These are phyloP conservation scores for Gymnothorax reevesii DNA, from an alignment of 2,797 vertebrate species.

Conservation along the genomic window DNA sequence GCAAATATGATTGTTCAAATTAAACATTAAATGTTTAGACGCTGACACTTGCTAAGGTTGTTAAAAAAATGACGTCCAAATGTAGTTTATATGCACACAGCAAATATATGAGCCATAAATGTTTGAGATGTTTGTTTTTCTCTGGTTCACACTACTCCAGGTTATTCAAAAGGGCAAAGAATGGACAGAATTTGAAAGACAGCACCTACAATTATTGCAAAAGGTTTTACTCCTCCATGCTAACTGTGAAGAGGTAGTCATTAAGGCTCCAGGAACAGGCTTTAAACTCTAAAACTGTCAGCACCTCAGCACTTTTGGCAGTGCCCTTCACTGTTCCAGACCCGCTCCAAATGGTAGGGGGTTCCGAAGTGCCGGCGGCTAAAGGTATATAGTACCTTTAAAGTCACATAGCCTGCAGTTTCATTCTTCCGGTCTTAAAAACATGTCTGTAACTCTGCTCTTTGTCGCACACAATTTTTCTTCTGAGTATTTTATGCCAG, in stretches of 20 bases:
- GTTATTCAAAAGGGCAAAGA: not conserved
- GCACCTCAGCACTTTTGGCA: not conserved
- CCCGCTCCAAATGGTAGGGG: not conserved
- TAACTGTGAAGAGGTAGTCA: constrained; percentile 52
- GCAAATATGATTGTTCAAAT: not conserved
- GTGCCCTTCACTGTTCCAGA: not conserved
- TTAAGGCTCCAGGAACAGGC: constrained; percentile 45
- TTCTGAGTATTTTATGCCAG: not conserved
- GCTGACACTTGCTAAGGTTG: not conserved
- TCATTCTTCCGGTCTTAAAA: not conserved
- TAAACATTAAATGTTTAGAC: not conserved
- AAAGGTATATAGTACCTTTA: not conserved
- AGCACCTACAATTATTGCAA: constrained; percentile 57
- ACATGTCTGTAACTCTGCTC: not conserved
- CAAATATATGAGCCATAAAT: not conserved
- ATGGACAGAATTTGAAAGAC: constrained; percentile 38
- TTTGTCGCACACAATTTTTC: not conserved
- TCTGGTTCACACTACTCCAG: not conserved
- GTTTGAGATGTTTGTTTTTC: not conserved
- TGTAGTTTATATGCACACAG: not conserved
- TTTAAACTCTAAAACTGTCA: constrained; percentile 59
- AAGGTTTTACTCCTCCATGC: constrained; percentile 40
- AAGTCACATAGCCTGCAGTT: not conserved
- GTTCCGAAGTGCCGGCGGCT: not conserved
- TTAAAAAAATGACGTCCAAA: not conserved